phyloP scores from a whole-genome alignment of 2,888 invertebrate species.

The Metellina segmentata region DNA sequence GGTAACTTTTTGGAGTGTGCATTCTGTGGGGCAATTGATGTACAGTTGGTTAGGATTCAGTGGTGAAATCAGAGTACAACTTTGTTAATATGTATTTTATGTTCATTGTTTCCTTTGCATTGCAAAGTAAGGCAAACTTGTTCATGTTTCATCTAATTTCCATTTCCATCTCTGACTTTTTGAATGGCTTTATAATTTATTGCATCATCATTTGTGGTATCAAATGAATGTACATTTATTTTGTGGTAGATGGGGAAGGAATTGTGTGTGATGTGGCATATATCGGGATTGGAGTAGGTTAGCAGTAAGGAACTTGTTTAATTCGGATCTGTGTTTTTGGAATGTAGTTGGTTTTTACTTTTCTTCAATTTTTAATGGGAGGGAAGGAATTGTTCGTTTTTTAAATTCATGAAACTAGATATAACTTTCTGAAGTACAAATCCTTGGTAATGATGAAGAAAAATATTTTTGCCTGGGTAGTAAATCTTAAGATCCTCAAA shows the following conservation, averaged over 20 bases:
- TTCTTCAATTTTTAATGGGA: not conserved
- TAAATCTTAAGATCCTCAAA: no score
- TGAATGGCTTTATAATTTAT: conserved; percentile 49
- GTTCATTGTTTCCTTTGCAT: conserved; percentile 10
- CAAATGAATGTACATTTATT: conserved; percentile 21
- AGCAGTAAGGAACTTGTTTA: not conserved
- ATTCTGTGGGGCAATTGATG: conserved; percentile 18
- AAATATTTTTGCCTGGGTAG: no score
- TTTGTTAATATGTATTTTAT: conserved; percentile 39
- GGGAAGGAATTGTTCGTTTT: no score
- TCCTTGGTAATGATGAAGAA: no score
- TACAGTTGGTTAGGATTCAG: not conserved
- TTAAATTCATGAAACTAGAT: no score
- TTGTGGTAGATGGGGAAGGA: not conserved
- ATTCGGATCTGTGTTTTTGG: not conserved
- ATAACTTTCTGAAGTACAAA: no score
- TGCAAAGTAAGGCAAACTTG: conserved; percentile 43
- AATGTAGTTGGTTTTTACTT: not conserved
- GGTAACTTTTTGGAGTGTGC: conserved; percentile 14
- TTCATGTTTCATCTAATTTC: conserved; percentile 38
- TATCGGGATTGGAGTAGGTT: not conserved
- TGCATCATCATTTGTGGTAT: conserved; percentile 35
- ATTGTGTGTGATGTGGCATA: not conserved
- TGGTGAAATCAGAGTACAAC: conserved; percentile 16
- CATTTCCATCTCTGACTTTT: conserved; percentile 21